Evolutionary conservation across 2,888 invertebrate species (phyloP).

Genomic region (Cryptocephalus primarius): DNA sequence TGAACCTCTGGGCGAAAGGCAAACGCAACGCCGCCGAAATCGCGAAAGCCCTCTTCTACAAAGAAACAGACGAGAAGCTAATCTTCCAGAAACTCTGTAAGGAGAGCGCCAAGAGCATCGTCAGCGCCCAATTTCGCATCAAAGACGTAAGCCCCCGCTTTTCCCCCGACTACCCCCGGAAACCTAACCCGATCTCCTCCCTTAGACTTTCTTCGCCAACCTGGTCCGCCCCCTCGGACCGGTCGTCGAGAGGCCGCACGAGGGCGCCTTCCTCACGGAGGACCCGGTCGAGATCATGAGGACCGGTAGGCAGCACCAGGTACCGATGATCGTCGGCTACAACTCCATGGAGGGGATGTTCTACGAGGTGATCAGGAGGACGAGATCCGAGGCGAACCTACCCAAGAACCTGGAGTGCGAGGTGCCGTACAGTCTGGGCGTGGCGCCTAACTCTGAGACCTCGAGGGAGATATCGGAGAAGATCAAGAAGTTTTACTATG

Average conservation of each 20-base stretch:
- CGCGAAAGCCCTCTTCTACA: conserved; percentile 21
- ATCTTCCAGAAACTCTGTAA: conserved; percentile 21
- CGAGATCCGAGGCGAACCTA: conserved; percentile 12
- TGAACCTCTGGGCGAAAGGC: conserved; percentile 26
- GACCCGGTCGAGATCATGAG: conserved; percentile 26
- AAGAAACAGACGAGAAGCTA: conserved; percentile 23
- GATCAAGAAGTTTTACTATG: conserved; percentile 38
- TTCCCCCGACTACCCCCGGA: no score
- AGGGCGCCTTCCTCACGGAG: conserved; percentile 26
- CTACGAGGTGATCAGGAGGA: conserved; percentile 22
- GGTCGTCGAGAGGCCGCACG: conserved; percentile 21
- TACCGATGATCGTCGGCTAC: conserved; percentile 33
- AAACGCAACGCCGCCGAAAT: conserved; percentile 16
- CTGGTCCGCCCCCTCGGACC: conserved; percentile 20
- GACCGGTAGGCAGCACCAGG: conserved; percentile 27
- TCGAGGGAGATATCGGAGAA: conserved; percentile 30
- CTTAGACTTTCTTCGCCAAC: conserved; percentile 17
- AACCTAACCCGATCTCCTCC: no score
- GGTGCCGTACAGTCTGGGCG: conserved; percentile 20
- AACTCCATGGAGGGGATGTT: conserved; percentile 31
- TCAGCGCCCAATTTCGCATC: conserved; percentile 16
- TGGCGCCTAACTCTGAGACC: conserved; percentile 17
- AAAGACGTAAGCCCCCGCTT: conserved; percentile 23
- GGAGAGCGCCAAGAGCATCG: conserved; percentile 18
- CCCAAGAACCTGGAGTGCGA: conserved; percentile 20